A percentile compares a stretch with the other conserved stretches of the same genome.
Evolutionary conservation across 2,797 vertebrate genomes (phyloP).

Genomic region (Craterocephalus amniculus): DNA sequence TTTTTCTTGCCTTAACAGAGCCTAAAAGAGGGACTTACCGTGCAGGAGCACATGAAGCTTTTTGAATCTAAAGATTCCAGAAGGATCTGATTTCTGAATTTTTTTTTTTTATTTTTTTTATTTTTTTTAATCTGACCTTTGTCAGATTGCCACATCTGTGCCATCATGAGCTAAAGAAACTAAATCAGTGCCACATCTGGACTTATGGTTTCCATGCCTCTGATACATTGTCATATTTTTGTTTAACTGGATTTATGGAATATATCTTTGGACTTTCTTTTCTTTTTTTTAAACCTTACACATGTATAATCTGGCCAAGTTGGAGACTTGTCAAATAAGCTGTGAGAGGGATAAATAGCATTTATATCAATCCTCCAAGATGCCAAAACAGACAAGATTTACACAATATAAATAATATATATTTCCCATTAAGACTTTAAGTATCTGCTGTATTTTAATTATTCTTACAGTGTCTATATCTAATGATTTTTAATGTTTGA

Average conservation of each 20-base stretch:
- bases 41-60: conserved; percentile 98
- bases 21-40: conserved; percentile 97
- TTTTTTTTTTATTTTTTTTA: conserved; percentile 13
- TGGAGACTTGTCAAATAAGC: conserved; percentile 61
- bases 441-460: conserved; percentile 82
- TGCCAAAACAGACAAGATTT: conserved; percentile 75
- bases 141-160: conserved; percentile 22
- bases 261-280: conserved; percentile 44
- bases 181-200: conserved; percentile 28
- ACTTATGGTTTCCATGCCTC: conserved; percentile 55
- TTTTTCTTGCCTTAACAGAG: conserved; percentile 82
- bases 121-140: conserved; percentile 15
- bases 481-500: conserved; percentile 65
- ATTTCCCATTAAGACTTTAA: conserved; percentile 70
- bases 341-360: conserved; percentile 56
- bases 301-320: conserved; percentile 45
- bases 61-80: conserved; percentile 97
- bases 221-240: conserved; percentile 35
- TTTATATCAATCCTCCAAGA: conserved; percentile 66
- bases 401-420: conserved; percentile 73
- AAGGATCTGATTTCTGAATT: conserved; percentile 84
- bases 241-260: conserved; percentile 42
- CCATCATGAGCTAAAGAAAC: conserved; percentile 39
- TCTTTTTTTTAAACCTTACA: conserved; percentile 30
- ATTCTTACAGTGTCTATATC: conserved; percentile 75